Evolutionary conservation across 2,113 vertebrate genomes (phyloP), one percentile per base, ranked within the genome.

Genomic region (Grammomys dolichurus): DNA sequence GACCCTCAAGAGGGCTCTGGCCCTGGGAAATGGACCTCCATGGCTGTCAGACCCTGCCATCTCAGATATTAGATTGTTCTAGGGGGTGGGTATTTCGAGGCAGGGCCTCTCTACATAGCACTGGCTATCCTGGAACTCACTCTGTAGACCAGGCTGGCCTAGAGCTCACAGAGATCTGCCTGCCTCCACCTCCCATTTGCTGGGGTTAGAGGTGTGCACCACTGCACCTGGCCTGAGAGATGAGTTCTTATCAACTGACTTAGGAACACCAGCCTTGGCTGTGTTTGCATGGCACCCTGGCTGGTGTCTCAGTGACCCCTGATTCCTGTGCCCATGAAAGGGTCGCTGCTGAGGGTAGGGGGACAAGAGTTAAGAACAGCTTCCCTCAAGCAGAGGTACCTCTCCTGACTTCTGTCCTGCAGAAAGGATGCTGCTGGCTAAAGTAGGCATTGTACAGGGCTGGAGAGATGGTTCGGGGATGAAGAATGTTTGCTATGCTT

Each of bases 251-350:
- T 69, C 33, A 3, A 14, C 22, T 7, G 17, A 56, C 31, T 1
- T 31, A 17, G 48, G 54, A 26, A 14, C 75, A 63, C 40, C 51
- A 58, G 16, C 67, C 56, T 65, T 26, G 56, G 33, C 56, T 28
- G 10, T 22, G 22, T 54, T 63, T 36, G 3, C 36, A 6, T 0
- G 19, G 75, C 4, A 3, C 19, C 28, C 28, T n/a, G 20, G 31
- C 54, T 5, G 54, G 1, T 3, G 16, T 65, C 33, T 43, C 58
- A 10, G 14, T 1, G n/a, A 51, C 33, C 3, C 56, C 72, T n/a
- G 10, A 40, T 81, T 54, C 56, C 86, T 26, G 5, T 26, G 20
- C 36, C 67, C 24, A n/a, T 89, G 28, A 13, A 24, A 36, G 43
- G 3, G 4, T 22, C 76, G 54, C 28, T 76, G 58, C 82, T 70